Evolutionary conservation across 2,888 invertebrate genomes (phyloP).

Genomic region (Antheraea yamamai): DNA sequence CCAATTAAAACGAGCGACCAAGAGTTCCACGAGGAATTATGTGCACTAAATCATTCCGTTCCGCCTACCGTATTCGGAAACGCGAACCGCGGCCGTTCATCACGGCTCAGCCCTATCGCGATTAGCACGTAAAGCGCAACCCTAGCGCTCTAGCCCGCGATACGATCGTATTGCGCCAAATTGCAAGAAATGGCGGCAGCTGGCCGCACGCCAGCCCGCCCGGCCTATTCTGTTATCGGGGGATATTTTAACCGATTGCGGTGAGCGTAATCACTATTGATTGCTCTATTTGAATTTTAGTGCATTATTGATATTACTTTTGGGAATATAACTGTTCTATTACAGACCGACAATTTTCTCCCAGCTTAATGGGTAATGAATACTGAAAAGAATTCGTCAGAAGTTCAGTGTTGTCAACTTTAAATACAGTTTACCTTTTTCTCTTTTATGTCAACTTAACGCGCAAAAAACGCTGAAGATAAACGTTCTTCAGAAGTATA

Average conservation of each 20-base stretch:
- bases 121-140: conserved; percentile 24
- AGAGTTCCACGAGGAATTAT: not conserved
- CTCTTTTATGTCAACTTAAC: no score
- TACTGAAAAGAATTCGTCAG: not conserved
- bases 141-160: conserved; percentile 20
- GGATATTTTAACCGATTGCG: conserved; percentile 13
- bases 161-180: conserved; percentile 31
- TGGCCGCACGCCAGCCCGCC: conserved; percentile 16
- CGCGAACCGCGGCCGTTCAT: conserved; percentile 18
- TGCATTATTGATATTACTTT: conserved; percentile 1
- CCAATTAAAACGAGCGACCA: not conserved
- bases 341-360: not conserved
- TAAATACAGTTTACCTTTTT: not conserved
- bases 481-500: no score
- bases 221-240: conserved; percentile 30
- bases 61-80: conserved; percentile 14
- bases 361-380: not conserved
- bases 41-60: conserved; percentile 12
- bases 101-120: conserved; percentile 21
- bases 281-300: conserved; percentile 13
- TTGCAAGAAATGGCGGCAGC: conserved; percentile 23
- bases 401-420: not conserved
- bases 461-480: no score
- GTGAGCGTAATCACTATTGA: not conserved
- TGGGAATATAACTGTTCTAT: not conserved